A percentile compares a stretch with the other conserved stretches of the same genome.
phyloP scores from a whole-genome alignment of 2,113 vertebrate genomes.

The Austrofundulus limnaeus region DNA sequence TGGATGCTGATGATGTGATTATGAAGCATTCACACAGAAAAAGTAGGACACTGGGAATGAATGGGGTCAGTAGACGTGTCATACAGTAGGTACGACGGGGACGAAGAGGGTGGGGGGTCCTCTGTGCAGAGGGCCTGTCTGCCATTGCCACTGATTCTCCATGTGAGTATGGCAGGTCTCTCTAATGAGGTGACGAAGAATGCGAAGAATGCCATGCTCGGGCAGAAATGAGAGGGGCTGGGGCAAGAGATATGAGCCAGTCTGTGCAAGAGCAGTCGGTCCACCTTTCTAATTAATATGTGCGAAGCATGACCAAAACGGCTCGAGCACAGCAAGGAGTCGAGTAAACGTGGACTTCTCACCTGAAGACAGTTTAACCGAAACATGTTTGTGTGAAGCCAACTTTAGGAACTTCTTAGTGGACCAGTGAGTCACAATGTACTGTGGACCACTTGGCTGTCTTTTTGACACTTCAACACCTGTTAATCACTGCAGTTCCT shows the following conservation, averaged over 20 bases:
- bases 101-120: constrained; percentile 25
- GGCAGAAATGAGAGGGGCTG: constrained; percentile 71
- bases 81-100: constrained; percentile 22
- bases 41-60: constrained; percentile 55
- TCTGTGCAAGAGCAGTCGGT: constrained; percentile 42
- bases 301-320: constrained; percentile 56
- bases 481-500: constrained; percentile 29
- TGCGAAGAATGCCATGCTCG: constrained; percentile 77
- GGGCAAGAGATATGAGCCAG: constrained; percentile 53
- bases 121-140: constrained; percentile 41
- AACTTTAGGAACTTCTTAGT: constrained; percentile 38
- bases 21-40: constrained; percentile 58
- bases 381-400: constrained; percentile 56
- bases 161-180: constrained; percentile 54
- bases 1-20: constrained; percentile 56
- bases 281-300: constrained; percentile 73
- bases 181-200: constrained; percentile 81
- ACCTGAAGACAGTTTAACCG: constrained; percentile 53
- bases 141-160: constrained; percentile 52
- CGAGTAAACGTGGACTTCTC: constrained; percentile 49
- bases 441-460: background rate
- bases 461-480: constrained; percentile 31
- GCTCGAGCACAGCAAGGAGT: constrained; percentile 31
- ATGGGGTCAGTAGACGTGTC: constrained; percentile 53
- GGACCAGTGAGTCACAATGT: constrained; percentile 24